phyloP scores from a whole-genome alignment of 2,113 vertebrate species.

The Pseudolaguvia tuberculata region DNA sequence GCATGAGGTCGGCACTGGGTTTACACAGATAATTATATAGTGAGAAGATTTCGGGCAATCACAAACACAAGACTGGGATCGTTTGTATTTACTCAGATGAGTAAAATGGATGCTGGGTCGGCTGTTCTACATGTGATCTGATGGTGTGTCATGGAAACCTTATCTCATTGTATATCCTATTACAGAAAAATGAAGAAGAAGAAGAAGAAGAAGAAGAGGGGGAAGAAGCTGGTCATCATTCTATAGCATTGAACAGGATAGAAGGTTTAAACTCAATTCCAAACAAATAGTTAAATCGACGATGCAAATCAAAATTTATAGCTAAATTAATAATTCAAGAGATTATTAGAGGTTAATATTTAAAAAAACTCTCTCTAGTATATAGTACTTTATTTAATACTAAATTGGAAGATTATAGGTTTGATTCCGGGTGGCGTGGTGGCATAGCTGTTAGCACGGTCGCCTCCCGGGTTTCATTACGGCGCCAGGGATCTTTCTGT shows the following conservation, averaged over 20 bases:
- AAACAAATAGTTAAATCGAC: background rate
- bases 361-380: background rate
- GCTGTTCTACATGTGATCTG: background rate
- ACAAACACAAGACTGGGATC: background rate
- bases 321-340: background rate
- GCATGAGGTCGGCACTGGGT: background rate
- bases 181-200: background rate
- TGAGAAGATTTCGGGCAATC: background rate
- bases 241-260: background rate
- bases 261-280: background rate
- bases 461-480: too few relatives aligned
- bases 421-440: too few relatives aligned
- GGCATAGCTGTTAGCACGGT: too few relatives aligned
- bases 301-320: background rate
- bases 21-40: too few relatives aligned
- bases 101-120: background rate
- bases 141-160: constrained; percentile 21
- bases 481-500: too few relatives aligned
- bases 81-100: background rate
- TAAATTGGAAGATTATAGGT: too few relatives aligned
- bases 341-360: constrained; percentile 6
- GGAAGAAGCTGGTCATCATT: background rate
- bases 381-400: background rate
- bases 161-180: constrained; percentile 17
- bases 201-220: too few relatives aligned